A percentile compares a stretch with the other conserved stretches of the same genome.
phyloP scores from a whole-genome alignment of 2,113 vertebrate genomes.

The Beaufortia kweichowensis region DNA sequence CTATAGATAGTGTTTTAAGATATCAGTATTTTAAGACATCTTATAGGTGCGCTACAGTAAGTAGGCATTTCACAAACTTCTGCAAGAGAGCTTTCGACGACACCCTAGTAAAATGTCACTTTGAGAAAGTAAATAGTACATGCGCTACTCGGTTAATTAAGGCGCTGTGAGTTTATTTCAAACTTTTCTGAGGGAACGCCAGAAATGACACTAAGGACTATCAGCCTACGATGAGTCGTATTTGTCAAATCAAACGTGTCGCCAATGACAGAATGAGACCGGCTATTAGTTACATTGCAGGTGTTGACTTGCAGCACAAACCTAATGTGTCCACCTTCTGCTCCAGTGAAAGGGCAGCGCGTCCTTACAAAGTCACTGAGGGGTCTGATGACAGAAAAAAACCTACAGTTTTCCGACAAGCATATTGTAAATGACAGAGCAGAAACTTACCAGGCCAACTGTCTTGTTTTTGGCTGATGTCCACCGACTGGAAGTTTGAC shows the following conservation, averaged over 20 bases:
- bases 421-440: conserved; percentile 15
- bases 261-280: conserved; percentile 36
- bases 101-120: conserved; percentile 11
- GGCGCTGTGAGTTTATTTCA: conserved; percentile 16
- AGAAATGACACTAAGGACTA: conserved; percentile 21
- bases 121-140: neutral
- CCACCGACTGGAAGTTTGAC: neutral
- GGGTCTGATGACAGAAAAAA: neutral
- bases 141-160: conserved; percentile 19
- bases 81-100: neutral
- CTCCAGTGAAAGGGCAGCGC: neutral
- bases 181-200: conserved; percentile 25
- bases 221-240: conserved; percentile 31
- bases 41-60: no score
- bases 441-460: conserved; percentile 22
- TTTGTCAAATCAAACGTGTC: conserved; percentile 35
- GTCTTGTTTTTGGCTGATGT: neutral
- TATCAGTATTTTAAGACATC: no score
- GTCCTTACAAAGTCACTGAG: neutral
- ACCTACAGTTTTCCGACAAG: neutral
- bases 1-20: no score
- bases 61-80: neutral
- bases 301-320: conserved; percentile 21
- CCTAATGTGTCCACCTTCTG: neutral
- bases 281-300: conserved; percentile 36